Base-by-base conservation (phyloP, 2,797 vertebrate genomes). In the Ctenopoma multispine region DNA sequence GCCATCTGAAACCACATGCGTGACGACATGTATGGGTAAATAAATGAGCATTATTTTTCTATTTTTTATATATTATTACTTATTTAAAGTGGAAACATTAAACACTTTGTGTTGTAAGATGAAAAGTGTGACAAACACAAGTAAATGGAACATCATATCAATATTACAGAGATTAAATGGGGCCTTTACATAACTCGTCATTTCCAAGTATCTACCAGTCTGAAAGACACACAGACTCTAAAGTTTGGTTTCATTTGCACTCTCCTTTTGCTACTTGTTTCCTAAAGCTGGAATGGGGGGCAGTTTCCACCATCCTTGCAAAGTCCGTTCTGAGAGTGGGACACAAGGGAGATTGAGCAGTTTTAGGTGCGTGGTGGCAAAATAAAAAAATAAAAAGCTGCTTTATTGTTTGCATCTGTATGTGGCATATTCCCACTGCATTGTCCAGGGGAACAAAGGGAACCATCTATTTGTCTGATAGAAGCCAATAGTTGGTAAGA, bases 401-500 rank as follows among this genome's bases (percentile, higher is more conserved):
- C 84, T 90, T 92, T 82, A 89, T 90, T 80, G 87, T 89, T 82
- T 69, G 68, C 81, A 72, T 87, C 79, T 81, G 88, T 93, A 91
- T 95, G 93, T 90, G 89, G 92, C 93, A 91, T 91, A 91, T 94
- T 94, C 94, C 92, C 90, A 83, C 87, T 90, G 93, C 93, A 92
- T 93, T 85, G 82, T 95, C 94, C 93, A 90, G 61, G 71, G 93
- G 95, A 96, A 97, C 95, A 97, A 97, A 96, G 92, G 93, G 94
- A 96, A 93, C 94, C 95, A 93, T 96, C 95, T 92, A 94, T 95
- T 95, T 95, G 94, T 94, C 94, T 96, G 95, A 97, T 96, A 95
- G 95, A 95, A 96, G 94, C 95, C 95, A 95, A 94, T 94, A 95
- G 95, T 94, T 94, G 92, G 93, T 95, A 96, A 96, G 95, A 96